Evolutionary conservation across 2,888 invertebrate genomes (phyloP), one percentile per base, ranked within the genome.

Genomic region (Pardosa pseudoannulata): DNA sequence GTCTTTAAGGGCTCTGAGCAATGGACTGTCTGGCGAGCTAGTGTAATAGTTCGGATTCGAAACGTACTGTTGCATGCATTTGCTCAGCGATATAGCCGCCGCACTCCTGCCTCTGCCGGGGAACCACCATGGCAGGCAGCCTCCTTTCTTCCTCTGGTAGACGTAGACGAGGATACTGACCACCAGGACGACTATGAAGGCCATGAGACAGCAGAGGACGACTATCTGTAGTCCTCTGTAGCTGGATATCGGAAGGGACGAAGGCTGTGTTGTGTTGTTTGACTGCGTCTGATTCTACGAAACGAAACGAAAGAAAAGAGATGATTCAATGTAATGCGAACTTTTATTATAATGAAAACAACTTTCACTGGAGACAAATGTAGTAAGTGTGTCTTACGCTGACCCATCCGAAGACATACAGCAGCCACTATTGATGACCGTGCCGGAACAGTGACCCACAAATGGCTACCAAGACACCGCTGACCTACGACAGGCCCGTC

Each of bases 31-130:
- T 7, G 89, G 88, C 0, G 89, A 87, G 13, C 79, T 89, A 13
- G 89, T 82, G 32, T 90, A 89, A 70, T 90, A 90, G 62, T 90
- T 90, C n/a, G 90, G 90, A 72, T 90, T 90, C 29, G 89, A 85
- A 6, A 89, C 86, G 74, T 89, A 90, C 64, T 89, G 89, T 56
- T 89, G 89, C 79, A 89, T 88, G 78, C 87, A 85, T 50, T 88
- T 88, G 75, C 79, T 79, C 16, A 89, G 74, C 11, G 88, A 85
- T 9, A 86, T 75, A 23, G 78, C 80, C 0, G 82, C 79, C 9
- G 79, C 62, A 16, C 36, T 73, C 1, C 70, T 41, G 11, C 32
- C 70, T 11, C 56, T 36, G 19, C 19, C 39, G 1, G 28, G 32
- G 19, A 23, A 19, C 39, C 29, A 41, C 67, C 56, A 83, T 39